Percentiles rank a stretch among this genome's conserved stretches.
phyloP scores from a whole-genome alignment of 1,140 invertebrate species.

The Antheraea pernyi region DNA sequence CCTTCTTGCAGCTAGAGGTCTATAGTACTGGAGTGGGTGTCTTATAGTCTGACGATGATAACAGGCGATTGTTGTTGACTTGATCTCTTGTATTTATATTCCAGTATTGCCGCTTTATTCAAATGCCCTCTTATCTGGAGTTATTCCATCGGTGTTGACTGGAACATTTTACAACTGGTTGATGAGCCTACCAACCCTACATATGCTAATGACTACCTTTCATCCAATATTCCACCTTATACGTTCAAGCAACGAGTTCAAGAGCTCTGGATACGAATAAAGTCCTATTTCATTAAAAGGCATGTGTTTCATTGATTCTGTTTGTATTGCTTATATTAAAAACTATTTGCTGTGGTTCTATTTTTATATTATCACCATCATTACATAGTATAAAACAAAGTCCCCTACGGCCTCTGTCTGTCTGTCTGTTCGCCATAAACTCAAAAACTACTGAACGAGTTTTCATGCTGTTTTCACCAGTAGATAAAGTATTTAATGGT shows the following conservation, averaged over 20 bases:
- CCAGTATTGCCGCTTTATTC: constrained; percentile 30
- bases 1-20: too few species aligned
- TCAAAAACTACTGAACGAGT: too few species aligned
- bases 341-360: too few species aligned
- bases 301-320: neutral
- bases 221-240: constrained; percentile 18
- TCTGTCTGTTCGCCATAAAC: too few species aligned
- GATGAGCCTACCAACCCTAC: constrained; percentile 27
- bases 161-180: constrained; percentile 24
- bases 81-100: neutral
- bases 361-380: too few species aligned
- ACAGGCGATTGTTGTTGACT: too few species aligned
- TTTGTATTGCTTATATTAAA: neutral
- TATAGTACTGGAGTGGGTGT: too few species aligned
- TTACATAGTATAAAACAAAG: too few species aligned
- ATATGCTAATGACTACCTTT: constrained; percentile 23
- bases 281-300: neutral
- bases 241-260: constrained; percentile 22
- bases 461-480: too few species aligned
- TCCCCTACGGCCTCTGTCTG: too few species aligned
- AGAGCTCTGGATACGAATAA: constrained; percentile 20
- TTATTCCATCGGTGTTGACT: constrained; percentile 25
- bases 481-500: too few species aligned
- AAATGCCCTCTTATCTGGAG: constrained; percentile 34
- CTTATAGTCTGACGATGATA: too few species aligned